phyloP scores from a whole-genome alignment of 2,113 vertebrate genomes.

The Lepisosteus osseus region DNA sequence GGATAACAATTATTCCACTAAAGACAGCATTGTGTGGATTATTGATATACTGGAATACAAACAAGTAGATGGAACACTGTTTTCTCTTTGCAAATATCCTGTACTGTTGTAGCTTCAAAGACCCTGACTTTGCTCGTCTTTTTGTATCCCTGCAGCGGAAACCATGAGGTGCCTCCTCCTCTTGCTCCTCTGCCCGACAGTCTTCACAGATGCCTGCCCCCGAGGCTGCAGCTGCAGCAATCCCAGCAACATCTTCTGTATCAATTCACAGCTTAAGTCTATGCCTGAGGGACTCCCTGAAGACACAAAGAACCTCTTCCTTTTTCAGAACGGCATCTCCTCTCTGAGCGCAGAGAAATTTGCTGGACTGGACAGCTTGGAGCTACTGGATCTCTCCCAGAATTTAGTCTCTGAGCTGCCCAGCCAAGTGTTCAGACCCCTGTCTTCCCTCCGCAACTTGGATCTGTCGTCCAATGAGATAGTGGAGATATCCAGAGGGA shows the following conservation, averaged over 20 bases:
- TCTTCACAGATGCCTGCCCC: conserved; percentile 51
- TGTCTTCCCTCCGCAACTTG: conserved; percentile 81
- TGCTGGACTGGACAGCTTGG: conserved; percentile 63
- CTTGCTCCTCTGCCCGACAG: conserved; percentile 11
- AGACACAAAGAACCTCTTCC: conserved; percentile 70
- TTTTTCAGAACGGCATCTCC: conserved; percentile 86
- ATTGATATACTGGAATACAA: too few species aligned
- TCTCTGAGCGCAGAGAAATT: conserved; percentile 71
- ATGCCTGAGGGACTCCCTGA: conserved; percentile 71
- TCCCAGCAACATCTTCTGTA: conserved; percentile 64
- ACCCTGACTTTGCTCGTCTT: not conserved
- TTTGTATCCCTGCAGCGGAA: not conserved
- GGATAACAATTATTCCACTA: too few species aligned
- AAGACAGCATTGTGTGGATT: too few species aligned
- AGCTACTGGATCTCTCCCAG: conserved; percentile 90
- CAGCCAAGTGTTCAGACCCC: conserved; percentile 74
- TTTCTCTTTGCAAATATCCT: too few species aligned
- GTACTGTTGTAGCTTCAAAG: not conserved
- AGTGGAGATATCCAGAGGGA: conserved; percentile 79
- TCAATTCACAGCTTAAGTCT: conserved; percentile 39
- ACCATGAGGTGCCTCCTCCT: conserved; percentile 23
- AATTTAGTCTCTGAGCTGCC: conserved; percentile 83
- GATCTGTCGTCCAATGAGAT: conserved; percentile 91
- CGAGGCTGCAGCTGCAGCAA: conserved; percentile 62
- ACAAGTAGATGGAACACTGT: too few species aligned